Percentiles rank a stretch among this genome's conserved stretches.
phyloP scores from a whole-genome alignment of 2,797 vertebrate species.

The Carcharodon carcharias region DNA sequence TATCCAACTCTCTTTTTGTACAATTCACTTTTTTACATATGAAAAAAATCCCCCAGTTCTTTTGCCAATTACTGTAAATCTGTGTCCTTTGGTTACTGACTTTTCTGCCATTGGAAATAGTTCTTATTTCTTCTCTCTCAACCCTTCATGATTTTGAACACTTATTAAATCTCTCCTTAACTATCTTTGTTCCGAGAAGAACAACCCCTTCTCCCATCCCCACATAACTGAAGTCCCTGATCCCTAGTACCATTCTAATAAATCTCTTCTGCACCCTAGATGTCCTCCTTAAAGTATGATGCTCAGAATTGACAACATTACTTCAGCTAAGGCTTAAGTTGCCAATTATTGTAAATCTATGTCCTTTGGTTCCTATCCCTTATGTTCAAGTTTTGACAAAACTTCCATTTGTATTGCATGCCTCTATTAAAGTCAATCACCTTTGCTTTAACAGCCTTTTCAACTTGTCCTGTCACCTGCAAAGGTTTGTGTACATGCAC shows the following conservation, averaged over 20 bases:
- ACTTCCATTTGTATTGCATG: neutral
- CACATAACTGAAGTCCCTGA: neutral
- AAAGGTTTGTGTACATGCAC: neutral
- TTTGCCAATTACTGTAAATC: neutral
- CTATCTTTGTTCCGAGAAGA: neutral
- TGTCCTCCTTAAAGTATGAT: too few relatives aligned
- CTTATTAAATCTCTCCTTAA: too few relatives aligned
- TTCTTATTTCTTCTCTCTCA: too few relatives aligned
- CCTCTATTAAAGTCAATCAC: neutral
- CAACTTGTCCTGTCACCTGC: neutral
- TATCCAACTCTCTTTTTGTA: neutral
- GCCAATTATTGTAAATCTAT: too few relatives aligned
- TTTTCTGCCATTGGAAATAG: too few relatives aligned
- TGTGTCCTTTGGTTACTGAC: too few relatives aligned
- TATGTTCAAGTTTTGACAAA: neutral
- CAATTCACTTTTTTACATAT: neutral
- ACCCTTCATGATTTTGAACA: too few relatives aligned
- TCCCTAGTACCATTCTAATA: neutral
- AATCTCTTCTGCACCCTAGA: neutral
- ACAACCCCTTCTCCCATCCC: neutral
- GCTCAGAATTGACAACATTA: too few relatives aligned
- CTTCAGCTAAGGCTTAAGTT: too few relatives aligned
- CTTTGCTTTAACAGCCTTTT: neutral
- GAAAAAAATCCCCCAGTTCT: neutral
- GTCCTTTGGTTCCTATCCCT: too few relatives aligned